These are phyloP conservation scores for Asobara japonica DNA, from an alignment of 1,140 invertebrate genomes.

Conservation along the genomic window DNA sequence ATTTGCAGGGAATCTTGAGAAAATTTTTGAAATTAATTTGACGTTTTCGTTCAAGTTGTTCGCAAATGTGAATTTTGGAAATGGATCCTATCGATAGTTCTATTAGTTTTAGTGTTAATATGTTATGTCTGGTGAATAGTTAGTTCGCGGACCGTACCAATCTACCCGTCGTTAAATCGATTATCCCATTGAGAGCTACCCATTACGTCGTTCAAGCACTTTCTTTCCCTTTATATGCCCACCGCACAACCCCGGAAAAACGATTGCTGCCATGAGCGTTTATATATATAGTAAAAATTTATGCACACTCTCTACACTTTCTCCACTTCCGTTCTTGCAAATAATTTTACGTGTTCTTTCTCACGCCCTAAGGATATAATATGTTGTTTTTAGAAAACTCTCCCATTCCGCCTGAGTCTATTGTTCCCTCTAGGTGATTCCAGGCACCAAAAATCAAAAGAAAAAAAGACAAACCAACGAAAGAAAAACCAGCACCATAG, in stretches of 20 bases:
- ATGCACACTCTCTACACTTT: background rate
- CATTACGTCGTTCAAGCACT: background rate
- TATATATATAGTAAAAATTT: background rate
- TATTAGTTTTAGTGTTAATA: background rate
- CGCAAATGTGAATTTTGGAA: background rate
- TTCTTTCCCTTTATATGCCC: background rate
- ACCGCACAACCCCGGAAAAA: background rate
- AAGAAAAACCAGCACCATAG: no score
- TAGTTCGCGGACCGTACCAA: no score
- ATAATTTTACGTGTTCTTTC: background rate
- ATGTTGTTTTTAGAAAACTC: background rate
- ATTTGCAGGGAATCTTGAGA: no score
- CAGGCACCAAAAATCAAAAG: background rate
- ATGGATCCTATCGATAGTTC: background rate
- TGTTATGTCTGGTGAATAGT: no score
- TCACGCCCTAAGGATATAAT: background rate
- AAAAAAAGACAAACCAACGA: background rate
- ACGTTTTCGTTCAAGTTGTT: background rate
- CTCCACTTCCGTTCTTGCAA: background rate
- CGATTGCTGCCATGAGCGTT: slow-evolving; percentile 24
- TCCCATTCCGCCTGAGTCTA: background rate
- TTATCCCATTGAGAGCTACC: background rate
- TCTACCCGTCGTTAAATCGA: no score
- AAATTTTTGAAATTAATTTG: background rate
- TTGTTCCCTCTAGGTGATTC: slow-evolving; percentile 1